Evolutionary conservation across 2,797 vertebrate genomes (phyloP).

Genomic region (Aldrovandia affinis): DNA sequence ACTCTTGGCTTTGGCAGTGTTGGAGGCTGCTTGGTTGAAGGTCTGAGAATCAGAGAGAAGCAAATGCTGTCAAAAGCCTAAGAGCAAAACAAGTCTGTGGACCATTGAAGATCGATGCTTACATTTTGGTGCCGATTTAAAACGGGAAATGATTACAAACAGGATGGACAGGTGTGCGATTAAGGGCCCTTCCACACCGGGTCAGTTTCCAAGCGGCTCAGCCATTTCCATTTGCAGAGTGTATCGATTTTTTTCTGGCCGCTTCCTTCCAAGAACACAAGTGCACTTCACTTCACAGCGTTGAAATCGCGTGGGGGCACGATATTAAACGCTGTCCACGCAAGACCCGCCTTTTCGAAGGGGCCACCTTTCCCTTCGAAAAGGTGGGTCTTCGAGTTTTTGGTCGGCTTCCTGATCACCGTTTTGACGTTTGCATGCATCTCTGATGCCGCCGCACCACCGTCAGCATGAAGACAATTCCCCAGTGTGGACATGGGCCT

Average conservation of each 20-base stretch:
- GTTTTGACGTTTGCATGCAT: neutral
- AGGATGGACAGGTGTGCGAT: neutral
- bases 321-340: neutral
- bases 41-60: slow-evolving; percentile 63
- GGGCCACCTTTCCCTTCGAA: neutral
- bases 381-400: too few relatives aligned
- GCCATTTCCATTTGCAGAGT: neutral
- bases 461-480: neutral
- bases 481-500: neutral
- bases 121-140: neutral
- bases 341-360: neutral
- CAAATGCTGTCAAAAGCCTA: neutral
- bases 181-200: neutral
- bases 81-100: neutral
- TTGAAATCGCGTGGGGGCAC: neutral
- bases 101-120: neutral
- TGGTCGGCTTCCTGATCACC: too few relatives aligned
- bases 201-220: neutral
- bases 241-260: neutral
- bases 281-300: neutral
- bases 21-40: slow-evolving; percentile 76
- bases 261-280: neutral
- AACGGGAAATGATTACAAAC: neutral
- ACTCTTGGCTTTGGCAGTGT: slow-evolving; percentile 77
- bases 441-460: neutral